These are phyloP conservation scores for Chydorus sphaericus DNA, from an alignment of 2,888 invertebrate genomes.

Conservation along the genomic window DNA sequence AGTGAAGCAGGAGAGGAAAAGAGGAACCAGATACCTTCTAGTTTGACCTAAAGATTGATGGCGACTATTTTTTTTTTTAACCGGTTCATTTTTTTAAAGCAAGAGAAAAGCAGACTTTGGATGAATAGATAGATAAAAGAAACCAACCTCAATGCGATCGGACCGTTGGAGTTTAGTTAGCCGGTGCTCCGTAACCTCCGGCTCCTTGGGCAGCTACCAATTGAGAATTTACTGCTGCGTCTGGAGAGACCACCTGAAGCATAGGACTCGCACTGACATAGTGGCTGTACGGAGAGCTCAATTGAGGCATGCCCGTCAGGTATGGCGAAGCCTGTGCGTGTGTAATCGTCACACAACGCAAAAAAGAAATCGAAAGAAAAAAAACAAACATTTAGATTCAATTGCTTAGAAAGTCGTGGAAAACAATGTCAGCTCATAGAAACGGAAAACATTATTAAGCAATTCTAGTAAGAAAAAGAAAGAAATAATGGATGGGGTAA, in stretches of 20 bases:
- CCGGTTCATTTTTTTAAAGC: neutral
- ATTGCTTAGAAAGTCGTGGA: neutral
- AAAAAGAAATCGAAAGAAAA: neutral
- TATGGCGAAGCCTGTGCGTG: constrained; percentile 41
- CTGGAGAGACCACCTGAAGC: constrained; percentile 76
- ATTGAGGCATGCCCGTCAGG: constrained; percentile 78
- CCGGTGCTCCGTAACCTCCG: constrained; percentile 15
- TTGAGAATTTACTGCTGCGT: constrained; percentile 57
- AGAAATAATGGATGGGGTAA: constrained; percentile 31
- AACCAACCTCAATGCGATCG: constrained; percentile 88
- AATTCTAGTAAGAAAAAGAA: neutral
- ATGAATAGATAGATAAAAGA: constrained; percentile 2
- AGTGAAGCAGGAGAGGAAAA: neutral
- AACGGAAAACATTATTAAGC: neutral
- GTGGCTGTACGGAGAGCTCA: constrained; percentile 69
- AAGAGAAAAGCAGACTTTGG: neutral
- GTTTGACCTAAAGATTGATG: no score
- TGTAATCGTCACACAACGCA: neutral
- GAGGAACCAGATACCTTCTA: no score
- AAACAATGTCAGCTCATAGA: neutral
- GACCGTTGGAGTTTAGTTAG: constrained; percentile 31
- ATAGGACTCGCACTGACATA: constrained; percentile 71
- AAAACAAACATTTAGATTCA: neutral
- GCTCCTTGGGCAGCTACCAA: constrained; percentile 44
- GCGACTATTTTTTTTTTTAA: no score